These are phyloP conservation scores for Coronaproctus castanopsis DNA, from an alignment of 2,888 invertebrate genomes.

Conservation along the genomic window DNA sequence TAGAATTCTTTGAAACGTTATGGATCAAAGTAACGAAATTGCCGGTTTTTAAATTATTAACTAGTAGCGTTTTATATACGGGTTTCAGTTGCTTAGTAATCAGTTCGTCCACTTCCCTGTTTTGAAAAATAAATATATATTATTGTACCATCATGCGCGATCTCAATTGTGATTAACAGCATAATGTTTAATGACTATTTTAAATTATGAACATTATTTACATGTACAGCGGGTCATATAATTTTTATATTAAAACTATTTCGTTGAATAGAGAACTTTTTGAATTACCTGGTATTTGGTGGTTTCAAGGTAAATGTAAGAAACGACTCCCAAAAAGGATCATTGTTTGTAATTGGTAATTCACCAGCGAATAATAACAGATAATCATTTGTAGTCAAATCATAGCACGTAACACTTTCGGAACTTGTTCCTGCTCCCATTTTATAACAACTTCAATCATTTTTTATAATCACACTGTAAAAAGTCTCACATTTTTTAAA, in stretches of 20 bases:
- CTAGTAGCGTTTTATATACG: conserved; percentile 28
- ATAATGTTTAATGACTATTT: background rate
- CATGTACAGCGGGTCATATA: background rate
- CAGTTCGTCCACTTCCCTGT: conserved; percentile 55
- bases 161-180: background rate
- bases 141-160: conserved; percentile 3
- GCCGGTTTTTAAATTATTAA: conserved; percentile 14
- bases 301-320: conserved; percentile 74
- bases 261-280: no score
- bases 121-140: conserved; percentile 20
- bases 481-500: no score
- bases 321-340: conserved; percentile 85
- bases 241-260: conserved; percentile 1
- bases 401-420: conserved; percentile 35
- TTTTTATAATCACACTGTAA: background rate
- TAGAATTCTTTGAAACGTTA: conserved; percentile 6
- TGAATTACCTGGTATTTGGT: conserved; percentile 54
- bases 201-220: conserved; percentile 1
- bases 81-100: conserved; percentile 61
- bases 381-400: conserved; percentile 61
- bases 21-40: conserved; percentile 14
- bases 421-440: conserved; percentile 66
- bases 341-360: conserved; percentile 60
- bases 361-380: conserved; percentile 56
- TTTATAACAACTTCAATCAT: conserved; percentile 1